These are phyloP conservation scores for Catalaphyllia jardinei DNA, from an alignment of 64 coral and sea anemone species.

Conservation along the genomic window DNA sequence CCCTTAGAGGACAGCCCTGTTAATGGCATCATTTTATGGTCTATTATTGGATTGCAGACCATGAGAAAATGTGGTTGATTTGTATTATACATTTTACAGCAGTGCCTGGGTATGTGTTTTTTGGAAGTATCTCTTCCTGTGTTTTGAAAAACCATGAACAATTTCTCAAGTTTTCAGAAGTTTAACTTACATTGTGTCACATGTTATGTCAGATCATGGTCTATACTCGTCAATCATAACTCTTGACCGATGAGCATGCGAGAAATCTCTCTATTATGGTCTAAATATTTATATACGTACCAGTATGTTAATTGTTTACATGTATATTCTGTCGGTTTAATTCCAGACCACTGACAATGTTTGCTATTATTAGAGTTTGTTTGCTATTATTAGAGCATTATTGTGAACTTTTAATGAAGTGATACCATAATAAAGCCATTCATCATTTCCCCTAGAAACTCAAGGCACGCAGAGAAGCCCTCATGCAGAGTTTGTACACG, in stretches of 20 bases:
- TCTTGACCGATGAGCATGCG: neutral
- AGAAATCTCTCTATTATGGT: constrained; percentile 5
- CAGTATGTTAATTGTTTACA: constrained; percentile 11
- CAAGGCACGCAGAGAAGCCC: constrained; percentile 15
- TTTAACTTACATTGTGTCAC: neutral
- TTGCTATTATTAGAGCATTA: no score
- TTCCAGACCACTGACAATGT: constrained; percentile 26
- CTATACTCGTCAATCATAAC: neutral
- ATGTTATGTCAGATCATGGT: neutral
- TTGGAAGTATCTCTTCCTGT: neutral
- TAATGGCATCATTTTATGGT: constrained; percentile 1
- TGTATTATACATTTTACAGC: constrained; percentile 15
- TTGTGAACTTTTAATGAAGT: no score
- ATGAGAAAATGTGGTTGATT: constrained; percentile 16
- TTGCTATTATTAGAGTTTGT: neutral
- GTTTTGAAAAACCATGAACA: neutral
- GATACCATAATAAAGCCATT: no score
- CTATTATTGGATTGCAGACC: constrained; percentile 16
- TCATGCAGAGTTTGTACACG: neutral
- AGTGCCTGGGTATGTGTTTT: neutral
- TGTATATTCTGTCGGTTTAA: constrained; percentile 24
- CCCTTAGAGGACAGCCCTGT: no score
- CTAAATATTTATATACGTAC: neutral
- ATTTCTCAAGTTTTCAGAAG: neutral
- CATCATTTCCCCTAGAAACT: constrained; percentile 23